phyloP scores from a whole-genome alignment of 1,140 invertebrate species.

The Caenorhabditis inopinata region DNA sequence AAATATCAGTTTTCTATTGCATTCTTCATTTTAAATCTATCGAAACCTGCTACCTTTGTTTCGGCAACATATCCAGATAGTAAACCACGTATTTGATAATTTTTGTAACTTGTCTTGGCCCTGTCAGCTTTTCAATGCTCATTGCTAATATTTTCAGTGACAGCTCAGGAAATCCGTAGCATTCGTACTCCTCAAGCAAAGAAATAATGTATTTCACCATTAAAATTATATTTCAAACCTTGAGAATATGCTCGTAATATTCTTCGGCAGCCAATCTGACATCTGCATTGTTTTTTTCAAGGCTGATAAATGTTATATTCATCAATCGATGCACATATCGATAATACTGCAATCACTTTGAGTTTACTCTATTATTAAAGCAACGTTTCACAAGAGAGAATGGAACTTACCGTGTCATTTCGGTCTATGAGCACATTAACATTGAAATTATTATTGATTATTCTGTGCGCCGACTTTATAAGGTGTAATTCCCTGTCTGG shows the following conservation, averaged over 20 bases:
- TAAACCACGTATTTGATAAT: not conserved
- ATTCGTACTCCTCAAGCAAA: not conserved
- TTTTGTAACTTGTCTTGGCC: not conserved
- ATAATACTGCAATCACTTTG: not conserved
- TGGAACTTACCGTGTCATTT: constrained; percentile 29
- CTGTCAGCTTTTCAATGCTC: not conserved
- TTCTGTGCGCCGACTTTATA: not conserved
- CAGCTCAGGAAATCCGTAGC: not conserved
- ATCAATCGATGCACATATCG: constrained; percentile 6
- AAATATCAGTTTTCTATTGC: not conserved
- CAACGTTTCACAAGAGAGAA: too few species aligned
- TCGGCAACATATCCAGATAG: not conserved
- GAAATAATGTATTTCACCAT: too few species aligned
- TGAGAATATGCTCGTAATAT: constrained; percentile 4
- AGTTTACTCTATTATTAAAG: not conserved
- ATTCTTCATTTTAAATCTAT: too few species aligned
- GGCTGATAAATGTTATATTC: not conserved
- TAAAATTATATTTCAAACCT: not conserved
- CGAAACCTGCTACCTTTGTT: not conserved
- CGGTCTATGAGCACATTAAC: not conserved
- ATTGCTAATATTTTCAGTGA: not conserved
- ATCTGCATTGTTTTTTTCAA: not conserved
- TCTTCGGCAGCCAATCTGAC: constrained; percentile 2
- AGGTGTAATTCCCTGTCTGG: constrained; percentile 24
- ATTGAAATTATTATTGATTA: constrained; percentile 3